These are phyloP conservation scores for Leptatherina wallacei DNA, from an alignment of 2,797 vertebrate genomes.

Conservation along the genomic window DNA sequence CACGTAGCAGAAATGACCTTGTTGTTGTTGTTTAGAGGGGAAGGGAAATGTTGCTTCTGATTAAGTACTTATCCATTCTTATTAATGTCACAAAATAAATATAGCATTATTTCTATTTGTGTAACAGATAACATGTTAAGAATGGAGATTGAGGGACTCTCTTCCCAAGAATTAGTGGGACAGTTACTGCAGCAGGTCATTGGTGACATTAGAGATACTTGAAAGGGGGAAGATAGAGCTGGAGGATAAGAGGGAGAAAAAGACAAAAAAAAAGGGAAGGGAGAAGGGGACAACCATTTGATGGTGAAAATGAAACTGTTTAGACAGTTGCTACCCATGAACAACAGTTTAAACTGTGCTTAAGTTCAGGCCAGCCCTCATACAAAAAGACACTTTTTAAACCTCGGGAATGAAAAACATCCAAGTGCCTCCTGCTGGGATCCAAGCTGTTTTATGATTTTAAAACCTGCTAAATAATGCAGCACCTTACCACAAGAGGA, in stretches of 20 bases:
- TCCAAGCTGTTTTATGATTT: constrained; percentile 87
- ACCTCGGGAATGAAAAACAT: constrained; percentile 79
- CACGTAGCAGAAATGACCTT: constrained; percentile 66
- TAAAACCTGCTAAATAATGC: constrained; percentile 87
- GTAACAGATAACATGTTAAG: constrained; percentile 17
- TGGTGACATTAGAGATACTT: constrained; percentile 12
- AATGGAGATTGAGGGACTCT: constrained; percentile 20
- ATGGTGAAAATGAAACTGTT: constrained; percentile 11
- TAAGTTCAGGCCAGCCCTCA: constrained; percentile 55
- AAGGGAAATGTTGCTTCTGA: constrained; percentile 35
- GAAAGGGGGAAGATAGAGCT: constrained; percentile 14
- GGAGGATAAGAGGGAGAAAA: not conserved
- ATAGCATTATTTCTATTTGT: constrained; percentile 7
- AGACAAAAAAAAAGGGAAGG: not conserved
- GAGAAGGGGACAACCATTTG: constrained; percentile 2
- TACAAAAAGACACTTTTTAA: constrained; percentile 79
- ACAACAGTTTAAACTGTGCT: constrained; percentile 47
- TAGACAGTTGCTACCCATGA: constrained; percentile 19
- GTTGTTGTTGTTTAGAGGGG: constrained; percentile 29
- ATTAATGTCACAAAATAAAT: constrained; percentile 14
- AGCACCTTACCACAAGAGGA: constrained; percentile 73
- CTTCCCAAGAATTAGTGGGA: constrained; percentile 11
- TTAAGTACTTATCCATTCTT: constrained; percentile 49
- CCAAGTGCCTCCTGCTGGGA: constrained; percentile 77
- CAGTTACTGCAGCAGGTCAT: constrained; percentile 1